Percentiles rank a stretch among this genome's conserved stretches.
Conservation (phyloP, 2,113 vertebrate genomes). For the Lepidothrix coronata region DNA sequence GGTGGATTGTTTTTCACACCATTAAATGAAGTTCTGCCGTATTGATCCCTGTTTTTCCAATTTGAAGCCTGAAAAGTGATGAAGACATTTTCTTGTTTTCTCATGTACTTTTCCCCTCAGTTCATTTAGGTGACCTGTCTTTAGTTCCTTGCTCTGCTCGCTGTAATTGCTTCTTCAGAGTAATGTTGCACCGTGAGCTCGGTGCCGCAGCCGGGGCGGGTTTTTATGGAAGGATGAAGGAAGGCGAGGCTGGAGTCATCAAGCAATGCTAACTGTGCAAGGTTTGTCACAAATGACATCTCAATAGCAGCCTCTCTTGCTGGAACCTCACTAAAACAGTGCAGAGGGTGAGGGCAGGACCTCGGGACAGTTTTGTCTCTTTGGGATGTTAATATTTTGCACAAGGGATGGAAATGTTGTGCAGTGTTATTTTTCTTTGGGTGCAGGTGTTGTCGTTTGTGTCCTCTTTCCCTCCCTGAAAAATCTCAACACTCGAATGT, state of each 20-base stretch:
- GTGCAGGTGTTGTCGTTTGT: rapidly evolving
- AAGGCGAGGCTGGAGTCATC: constrained; percentile 12
- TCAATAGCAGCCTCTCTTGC: not conserved
- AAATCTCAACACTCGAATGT: not conserved
- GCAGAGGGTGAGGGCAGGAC: not conserved
- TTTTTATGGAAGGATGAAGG: not conserved
- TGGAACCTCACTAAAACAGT: not conserved
- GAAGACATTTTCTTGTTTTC: constrained; percentile 72
- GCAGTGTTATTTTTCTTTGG: not conserved
- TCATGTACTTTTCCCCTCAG: constrained; percentile 45
- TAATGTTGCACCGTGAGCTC: not conserved
- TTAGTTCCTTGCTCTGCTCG: constrained; percentile 32
- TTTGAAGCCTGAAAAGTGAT: constrained; percentile 72
- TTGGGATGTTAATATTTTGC: not conserved
- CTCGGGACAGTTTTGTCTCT: not conserved
- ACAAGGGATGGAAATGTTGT: not conserved
- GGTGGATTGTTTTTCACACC: constrained; percentile 72
- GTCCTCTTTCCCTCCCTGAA: not conserved
- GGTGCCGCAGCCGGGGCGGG: not conserved
- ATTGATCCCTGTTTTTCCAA: constrained; percentile 76
- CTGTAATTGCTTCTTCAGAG: constrained; percentile 67
- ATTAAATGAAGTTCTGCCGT: constrained; percentile 75
- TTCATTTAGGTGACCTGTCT: constrained; percentile 67
- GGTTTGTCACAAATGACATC: not conserved
- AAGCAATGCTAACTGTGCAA: not conserved